These are phyloP conservation scores for Sicus ferrugineus DNA, from an alignment of 2,888 invertebrate species.

Conservation along the genomic window DNA sequence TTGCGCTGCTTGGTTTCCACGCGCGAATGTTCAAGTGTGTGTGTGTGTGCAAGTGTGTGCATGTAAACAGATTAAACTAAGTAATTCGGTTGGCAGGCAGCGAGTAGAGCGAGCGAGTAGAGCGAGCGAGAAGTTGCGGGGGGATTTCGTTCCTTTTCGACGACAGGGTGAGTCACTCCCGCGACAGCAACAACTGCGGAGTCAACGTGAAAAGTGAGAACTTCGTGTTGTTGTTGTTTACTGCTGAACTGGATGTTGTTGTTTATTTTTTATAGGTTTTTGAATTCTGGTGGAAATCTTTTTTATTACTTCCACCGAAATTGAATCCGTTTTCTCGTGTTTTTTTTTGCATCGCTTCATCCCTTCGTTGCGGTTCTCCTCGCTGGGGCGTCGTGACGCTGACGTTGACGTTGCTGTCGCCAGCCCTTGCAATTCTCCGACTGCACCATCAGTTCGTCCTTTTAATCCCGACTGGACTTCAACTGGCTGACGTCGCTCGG, in stretches of 20 bases:
- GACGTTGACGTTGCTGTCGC: not conserved
- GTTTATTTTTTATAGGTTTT: not conserved
- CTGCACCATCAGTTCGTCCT: too few relatives aligned
- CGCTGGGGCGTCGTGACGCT: not conserved
- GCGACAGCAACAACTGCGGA: too few relatives aligned
- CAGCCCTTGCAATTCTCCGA: too few relatives aligned
- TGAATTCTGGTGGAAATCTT: too few relatives aligned
- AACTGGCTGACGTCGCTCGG: too few relatives aligned
- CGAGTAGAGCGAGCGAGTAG: not conserved
- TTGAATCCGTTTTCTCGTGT: conserved; percentile 29
- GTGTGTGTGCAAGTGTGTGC: conserved; percentile 11
- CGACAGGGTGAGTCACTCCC: too few relatives aligned
- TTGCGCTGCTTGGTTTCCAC: conserved; percentile 11
- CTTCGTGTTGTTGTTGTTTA: conserved; percentile 3
- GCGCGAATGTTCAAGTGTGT: not conserved
- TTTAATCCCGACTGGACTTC: too few relatives aligned
- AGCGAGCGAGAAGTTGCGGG: not conserved
- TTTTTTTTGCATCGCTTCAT: conserved; percentile 42
- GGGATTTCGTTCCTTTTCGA: too few relatives aligned
- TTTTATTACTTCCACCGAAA: not conserved
- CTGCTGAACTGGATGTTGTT: conserved; percentile 7
- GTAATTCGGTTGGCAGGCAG: conserved; percentile 14
- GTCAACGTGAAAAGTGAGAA: too few relatives aligned
- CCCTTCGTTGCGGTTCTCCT: conserved; percentile 24
- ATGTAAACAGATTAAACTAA: conserved; percentile 17